Percentiles rank a stretch among this genome's conserved stretches.
Conservation (phyloP, 2,888 invertebrate species). For the Caenorhabditis doughertyi region DNA sequence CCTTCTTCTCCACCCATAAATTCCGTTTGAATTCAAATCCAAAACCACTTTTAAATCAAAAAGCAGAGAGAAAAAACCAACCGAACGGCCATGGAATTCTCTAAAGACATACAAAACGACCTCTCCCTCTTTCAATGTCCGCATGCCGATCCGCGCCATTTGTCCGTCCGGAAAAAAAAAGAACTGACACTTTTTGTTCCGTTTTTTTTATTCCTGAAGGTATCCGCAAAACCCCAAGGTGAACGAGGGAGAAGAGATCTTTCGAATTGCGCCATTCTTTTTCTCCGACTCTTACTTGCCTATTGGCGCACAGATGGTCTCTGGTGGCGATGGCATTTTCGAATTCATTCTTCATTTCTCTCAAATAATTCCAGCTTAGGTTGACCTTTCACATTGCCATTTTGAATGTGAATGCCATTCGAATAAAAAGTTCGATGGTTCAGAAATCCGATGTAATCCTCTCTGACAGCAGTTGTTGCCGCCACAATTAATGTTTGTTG, state of each 20-base stretch:
- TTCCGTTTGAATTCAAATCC: slow-evolving; percentile 7
- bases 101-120: slow-evolving; percentile 46
- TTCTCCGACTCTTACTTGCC: too few relatives aligned
- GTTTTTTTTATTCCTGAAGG: too few relatives aligned
- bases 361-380: too few relatives aligned
- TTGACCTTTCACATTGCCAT: not conserved
- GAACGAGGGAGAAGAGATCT: slow-evolving; percentile 33
- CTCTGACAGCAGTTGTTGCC: slow-evolving; percentile 9
- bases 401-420: not conserved
- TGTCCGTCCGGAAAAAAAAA: slow-evolving; percentile 59
- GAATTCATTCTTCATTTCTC: not conserved
- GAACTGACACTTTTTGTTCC: slow-evolving; percentile 57
- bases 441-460: slow-evolving; percentile 11
- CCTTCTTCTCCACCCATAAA: not conserved
- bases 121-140: slow-evolving; percentile 29
- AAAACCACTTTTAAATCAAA: slow-evolving; percentile 19
- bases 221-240: slow-evolving; percentile 43
- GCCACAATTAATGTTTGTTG: slow-evolving; percentile 18
- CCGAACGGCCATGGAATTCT: slow-evolving; percentile 30
- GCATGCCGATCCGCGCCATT: slow-evolving; percentile 61
- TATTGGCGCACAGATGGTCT: slow-evolving; percentile 39
- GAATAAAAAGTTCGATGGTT: not conserved
- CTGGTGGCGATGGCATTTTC: not conserved
- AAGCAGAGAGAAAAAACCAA: too few relatives aligned
- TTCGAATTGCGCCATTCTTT: slow-evolving; percentile 55